Conservation (phyloP, 2,888 invertebrate species). For the Luperina nickerlii region DNA sequence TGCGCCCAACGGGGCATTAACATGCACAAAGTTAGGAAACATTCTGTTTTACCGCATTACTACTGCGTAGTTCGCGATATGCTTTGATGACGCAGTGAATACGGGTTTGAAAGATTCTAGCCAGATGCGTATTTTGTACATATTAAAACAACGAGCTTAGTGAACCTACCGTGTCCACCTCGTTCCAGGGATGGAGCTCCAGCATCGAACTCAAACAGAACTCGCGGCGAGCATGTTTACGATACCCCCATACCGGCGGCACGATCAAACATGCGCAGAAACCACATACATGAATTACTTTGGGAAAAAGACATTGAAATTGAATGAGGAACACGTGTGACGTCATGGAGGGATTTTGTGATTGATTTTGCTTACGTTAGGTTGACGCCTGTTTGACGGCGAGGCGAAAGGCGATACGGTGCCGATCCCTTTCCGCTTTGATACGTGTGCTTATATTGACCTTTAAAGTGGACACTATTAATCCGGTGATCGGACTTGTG, state of each 20-base stretch:
- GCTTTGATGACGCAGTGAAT: neutral
- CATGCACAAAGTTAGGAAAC: neutral
- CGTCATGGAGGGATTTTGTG: neutral
- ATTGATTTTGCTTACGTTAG: neutral
- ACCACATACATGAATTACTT: conserved; percentile 49
- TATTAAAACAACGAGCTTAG: neutral
- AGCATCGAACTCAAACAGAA: conserved; percentile 69
- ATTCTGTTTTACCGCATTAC: neutral
- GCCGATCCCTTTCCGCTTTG: too few species aligned
- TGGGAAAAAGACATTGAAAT: conserved; percentile 38
- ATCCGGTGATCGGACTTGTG: neutral
- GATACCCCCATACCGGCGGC: conserved; percentile 63
- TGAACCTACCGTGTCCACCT: neutral
- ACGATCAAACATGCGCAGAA: conserved; percentile 54
- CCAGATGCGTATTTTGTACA: neutral
- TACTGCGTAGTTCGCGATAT: neutral
- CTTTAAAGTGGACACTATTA: neutral
- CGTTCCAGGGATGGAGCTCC: conserved; percentile 29
- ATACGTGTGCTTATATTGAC: too few species aligned
- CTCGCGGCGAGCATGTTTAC: conserved; percentile 64
- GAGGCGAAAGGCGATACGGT: too few species aligned
- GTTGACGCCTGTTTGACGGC: too few species aligned
- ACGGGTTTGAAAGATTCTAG: neutral
- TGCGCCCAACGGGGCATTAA: too few species aligned
- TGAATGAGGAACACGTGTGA: neutral